A percentile compares a stretch with the other conserved stretches of the same genome.
Conservation (phyloP, 2,888 invertebrate species). For the Troides helena region DNA sequence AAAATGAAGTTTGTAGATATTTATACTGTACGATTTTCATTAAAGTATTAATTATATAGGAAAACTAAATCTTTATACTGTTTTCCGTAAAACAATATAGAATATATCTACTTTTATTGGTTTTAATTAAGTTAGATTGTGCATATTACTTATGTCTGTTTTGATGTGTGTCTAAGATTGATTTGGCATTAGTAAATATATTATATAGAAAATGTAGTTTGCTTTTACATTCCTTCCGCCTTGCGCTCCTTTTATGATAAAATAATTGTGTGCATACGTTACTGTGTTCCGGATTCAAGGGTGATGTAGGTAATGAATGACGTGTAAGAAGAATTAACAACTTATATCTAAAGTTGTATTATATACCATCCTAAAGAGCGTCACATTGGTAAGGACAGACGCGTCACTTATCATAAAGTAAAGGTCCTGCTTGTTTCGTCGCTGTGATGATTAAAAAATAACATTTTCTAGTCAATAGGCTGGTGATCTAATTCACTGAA, state of each 20-base stretch:
- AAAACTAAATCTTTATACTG: constrained; percentile 68
- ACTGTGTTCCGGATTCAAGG: no score
- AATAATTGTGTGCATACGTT: no score
- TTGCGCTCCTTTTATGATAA: not conserved
- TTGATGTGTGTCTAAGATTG: constrained; percentile 79
- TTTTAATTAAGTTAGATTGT: constrained; percentile 77
- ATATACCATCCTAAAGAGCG: no score
- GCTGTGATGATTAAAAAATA: no score
- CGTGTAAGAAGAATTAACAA: no score
- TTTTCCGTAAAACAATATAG: constrained; percentile 75
- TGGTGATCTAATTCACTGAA: no score
- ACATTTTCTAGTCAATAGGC: no score
- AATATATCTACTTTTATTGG: constrained; percentile 63
- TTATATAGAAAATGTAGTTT: constrained; percentile 55
- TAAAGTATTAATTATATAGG: constrained; percentile 65
- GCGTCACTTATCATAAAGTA: no score
- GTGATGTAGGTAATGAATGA: no score
- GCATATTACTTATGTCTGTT: constrained; percentile 77
- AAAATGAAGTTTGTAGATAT: constrained; percentile 73
- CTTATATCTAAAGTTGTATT: no score
- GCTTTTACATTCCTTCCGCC: constrained; percentile 34
- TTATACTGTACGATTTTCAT: constrained; percentile 58
- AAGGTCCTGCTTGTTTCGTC: no score
- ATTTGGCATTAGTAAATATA: constrained; percentile 79
- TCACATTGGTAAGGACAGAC: no score